Base-by-base conservation (phyloP, 2,888 invertebrate species). In the Diadromus collaris region DNA sequence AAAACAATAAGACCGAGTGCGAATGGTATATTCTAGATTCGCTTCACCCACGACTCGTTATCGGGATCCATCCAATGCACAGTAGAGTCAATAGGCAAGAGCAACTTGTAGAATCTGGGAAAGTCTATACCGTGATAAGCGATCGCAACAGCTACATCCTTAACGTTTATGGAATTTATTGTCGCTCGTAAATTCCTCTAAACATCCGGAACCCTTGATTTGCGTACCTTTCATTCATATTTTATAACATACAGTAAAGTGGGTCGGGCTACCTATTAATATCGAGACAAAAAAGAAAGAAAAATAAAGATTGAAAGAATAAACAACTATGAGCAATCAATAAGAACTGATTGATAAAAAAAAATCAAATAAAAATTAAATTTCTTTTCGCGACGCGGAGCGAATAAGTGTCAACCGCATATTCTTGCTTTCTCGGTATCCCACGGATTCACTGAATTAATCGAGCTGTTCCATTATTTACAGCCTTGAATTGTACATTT, bases 391-490 rank as follows among this genome's bases (percentile, higher is more conserved):
- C 16, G 16, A 32, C 44, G 38, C n/a, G 34, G 13, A 51, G 51
- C 21, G 9, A 21, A 10, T 13, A 13, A 51, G 51, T 24, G 10
- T 21, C 21, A 24, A 24, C 24, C 13, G 51, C 24, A 13, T 51
- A 24, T 51, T 51, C 13, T 10, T n/a, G 9, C 9, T 24, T 24
- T 21, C 51, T 21, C 51, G 21, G 21, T 9, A 13, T 54, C 61
- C 56, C 21, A 21, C 44, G 75, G 64, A 67, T 41, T 71, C 71
- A 46, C 67, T 75, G 78, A 75, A 75, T 79, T 63, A 79, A 79
- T 75, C 32, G 41, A 29, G 54, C 51, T 48, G n/a, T 64, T 75
- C 38, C 75, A 79, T 79, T 79, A 79, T 79, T 79, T 75, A 71
- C 16, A 34, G 16, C 32, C 21, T 48, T 51, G 3, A 29, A 16